Base-by-base conservation (phyloP, 2,888 invertebrate genomes). In the Leistus spinibarbis region DNA sequence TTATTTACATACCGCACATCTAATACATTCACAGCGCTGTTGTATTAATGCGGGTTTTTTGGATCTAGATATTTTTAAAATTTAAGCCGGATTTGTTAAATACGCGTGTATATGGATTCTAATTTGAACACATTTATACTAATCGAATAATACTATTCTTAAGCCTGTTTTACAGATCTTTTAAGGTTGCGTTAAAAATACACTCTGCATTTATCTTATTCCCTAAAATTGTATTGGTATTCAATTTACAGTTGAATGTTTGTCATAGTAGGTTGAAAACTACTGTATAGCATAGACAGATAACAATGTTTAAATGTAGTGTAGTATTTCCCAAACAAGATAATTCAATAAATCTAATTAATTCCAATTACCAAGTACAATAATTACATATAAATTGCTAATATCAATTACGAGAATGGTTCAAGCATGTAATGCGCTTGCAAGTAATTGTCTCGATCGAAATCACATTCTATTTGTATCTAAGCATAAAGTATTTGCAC, bases 401-500 rank as follows among this genome's bases (percentile, higher is more conserved):
- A 40, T 40, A 40, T 2, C 40, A 40, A 40, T 40, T 40, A 40
- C 13, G 7, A 40, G 7, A 13, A 40, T 40, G 5, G 40, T 13
- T 13, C 1, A 40, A 40, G 40, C 7, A 13, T 10, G 7, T 24
- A 4, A 24, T 24, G 3, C 3, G 24, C 24, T 24, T 40, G 40
- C 13, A 1, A 7, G 1, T 10, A 40, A 3, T 24, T 4, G 7
- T 4, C 24, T 24, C 24, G 7, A 10, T 0, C 40, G 40, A 40
- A 40, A 40, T 40, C 40, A 7, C 40, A 40, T 40, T 7, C 40
- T 7, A 40, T 40, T 40, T 40, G 40, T 40, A 40, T 40, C 7
- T 40, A 60, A 60, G 20, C 19, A 13, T 22, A 17, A 63, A 60
- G 65, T 75, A 65, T 65, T 76, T 72, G 76, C 78, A 81, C 20